These are phyloP conservation scores for Hestina assimilis DNA, from an alignment of 1,140 invertebrate species.

Conservation along the genomic window DNA sequence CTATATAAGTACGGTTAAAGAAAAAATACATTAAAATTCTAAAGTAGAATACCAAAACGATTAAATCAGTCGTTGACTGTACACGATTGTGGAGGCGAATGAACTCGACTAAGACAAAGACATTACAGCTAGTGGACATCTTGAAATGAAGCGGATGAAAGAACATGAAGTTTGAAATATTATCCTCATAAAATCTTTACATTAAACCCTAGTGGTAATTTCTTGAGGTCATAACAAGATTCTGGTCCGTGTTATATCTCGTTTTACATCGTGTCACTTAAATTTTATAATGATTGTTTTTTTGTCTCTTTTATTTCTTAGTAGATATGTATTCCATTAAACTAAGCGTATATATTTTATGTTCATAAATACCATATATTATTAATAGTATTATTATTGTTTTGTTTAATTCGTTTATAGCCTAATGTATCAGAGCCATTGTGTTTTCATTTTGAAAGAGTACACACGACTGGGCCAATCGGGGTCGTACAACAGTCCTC, in stretches of 20 bases:
- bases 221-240: background rate
- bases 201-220: background rate
- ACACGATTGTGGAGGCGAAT: background rate
- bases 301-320: too few species aligned
- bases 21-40: too few species aligned
- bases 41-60: background rate
- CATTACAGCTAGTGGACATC: background rate
- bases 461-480: too few species aligned
- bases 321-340: too few species aligned
- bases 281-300: background rate
- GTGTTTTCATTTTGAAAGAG: too few species aligned
- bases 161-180: conserved; percentile 2
- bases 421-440: too few species aligned
- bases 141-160: conserved; percentile 1
- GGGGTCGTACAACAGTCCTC: too few species aligned
- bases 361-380: too few species aligned
- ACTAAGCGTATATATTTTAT: too few species aligned
- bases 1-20: too few species aligned
- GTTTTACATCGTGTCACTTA: background rate
- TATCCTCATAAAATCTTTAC: conserved; percentile 4
- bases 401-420: too few species aligned
- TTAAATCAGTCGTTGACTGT: background rate
- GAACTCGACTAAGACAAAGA: background rate
- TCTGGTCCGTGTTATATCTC: background rate
- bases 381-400: too few species aligned